Base-by-base conservation (phyloP, 2,888 invertebrate species). In the Scaptomyza tumidula region DNA sequence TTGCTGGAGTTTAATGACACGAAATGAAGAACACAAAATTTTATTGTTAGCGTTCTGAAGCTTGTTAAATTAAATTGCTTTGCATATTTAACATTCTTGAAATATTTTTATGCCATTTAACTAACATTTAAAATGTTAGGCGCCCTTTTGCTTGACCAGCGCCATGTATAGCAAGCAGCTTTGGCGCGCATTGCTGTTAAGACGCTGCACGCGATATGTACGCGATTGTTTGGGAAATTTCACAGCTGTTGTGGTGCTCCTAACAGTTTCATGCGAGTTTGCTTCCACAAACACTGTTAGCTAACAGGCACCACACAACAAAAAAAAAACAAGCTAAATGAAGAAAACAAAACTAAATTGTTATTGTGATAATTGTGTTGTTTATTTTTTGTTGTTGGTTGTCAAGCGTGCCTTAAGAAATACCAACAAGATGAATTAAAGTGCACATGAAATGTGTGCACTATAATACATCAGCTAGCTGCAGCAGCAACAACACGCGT, bases 141-240 rank as follows among this genome's bases (percentile, higher is more conserved):
- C 72, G 70, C 63, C 35, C 9, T 44, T 11, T 10, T 6, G 9
- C 37, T 35, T 29, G 24, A 16, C 3, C 39, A 33, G 16, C 48
- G 16, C 48, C 27, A 14, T 5, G 6, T 49, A 31, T 64, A 70
- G 70, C 75, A 63, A 11, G 7, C 60, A 75, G 74, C 75, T 75
- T 75, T 61, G 39, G 13, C 41, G 37, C 24, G 55, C 16, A 4
- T 5, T 13, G 37, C 68, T 75, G 78, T 67, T 52, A 72, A 41
- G 6, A n/a, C 14, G 10, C 54, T 29, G 31, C 24, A 24, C 24
- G 24, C 45, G 55, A 27, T 54, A 55, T 49, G 49, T 69, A 41
- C 72, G 75, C 72, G 75, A 69, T 75, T 75, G 78, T 71, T 75
- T 77, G 74, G 74, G 74, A 75, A 75, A 75, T 75, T 75, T 73